phyloP scores from a whole-genome alignment of 1,140 invertebrate species.

The Drosophila virilis region DNA sequence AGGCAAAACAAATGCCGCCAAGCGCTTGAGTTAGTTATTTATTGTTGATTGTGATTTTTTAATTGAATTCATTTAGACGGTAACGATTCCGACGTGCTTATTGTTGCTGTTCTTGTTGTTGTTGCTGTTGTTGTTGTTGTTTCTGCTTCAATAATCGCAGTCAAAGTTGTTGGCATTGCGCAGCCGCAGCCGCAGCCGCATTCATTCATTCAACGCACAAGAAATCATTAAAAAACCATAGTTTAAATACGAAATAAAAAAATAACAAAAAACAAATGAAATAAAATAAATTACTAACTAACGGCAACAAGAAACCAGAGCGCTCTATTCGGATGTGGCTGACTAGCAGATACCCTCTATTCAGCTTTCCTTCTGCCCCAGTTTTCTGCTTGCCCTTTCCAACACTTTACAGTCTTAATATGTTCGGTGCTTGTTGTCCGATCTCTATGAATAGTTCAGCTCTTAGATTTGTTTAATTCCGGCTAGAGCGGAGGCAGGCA shows the following conservation, averaged over 20 bases:
- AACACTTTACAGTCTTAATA: no score
- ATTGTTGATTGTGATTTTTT: slow-evolving; percentile 70
- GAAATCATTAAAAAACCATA: slow-evolving; percentile 6
- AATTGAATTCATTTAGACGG: slow-evolving; percentile 68
- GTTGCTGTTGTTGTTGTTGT: slow-evolving; percentile 6
- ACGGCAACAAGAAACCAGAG: neutral
- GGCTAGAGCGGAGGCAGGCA: no score
- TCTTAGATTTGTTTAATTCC: no score
- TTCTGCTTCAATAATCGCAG: slow-evolving; percentile 46
- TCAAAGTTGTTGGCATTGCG: slow-evolving; percentile 40
- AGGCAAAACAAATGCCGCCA: slow-evolving; percentile 52
- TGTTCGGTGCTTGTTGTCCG: no score
- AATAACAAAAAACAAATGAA: no score
- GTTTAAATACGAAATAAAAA: slow-evolving; percentile 21
- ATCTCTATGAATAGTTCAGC: no score
- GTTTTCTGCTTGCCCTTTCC: no score
- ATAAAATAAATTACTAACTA: slow-evolving; percentile 28
- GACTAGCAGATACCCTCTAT: no score
- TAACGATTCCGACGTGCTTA: slow-evolving; percentile 25
- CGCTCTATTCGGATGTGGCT: no score
- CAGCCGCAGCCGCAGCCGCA: slow-evolving; percentile 29
- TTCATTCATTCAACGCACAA: slow-evolving; percentile 6
- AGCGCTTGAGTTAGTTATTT: slow-evolving; percentile 54
- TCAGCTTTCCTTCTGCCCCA: no score
- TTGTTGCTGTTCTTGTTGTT: no score